Conservation (phyloP, 2,113 vertebrate species). For the Bostrychus sinensis region DNA sequence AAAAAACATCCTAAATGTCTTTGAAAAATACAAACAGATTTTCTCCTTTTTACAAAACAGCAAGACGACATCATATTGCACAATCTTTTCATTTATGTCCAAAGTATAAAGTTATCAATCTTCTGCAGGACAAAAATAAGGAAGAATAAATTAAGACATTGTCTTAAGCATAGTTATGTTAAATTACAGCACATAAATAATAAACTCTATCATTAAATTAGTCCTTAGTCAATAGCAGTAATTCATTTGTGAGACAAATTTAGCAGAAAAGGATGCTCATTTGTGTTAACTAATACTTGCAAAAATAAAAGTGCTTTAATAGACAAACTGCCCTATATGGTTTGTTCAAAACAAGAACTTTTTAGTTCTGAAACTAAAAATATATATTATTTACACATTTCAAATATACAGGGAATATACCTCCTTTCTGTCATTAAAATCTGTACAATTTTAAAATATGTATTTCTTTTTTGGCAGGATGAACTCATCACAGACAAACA, state of each 20-base stretch:
- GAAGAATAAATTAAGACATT: constrained; percentile 82
- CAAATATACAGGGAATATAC: constrained; percentile 72
- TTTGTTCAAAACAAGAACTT: constrained; percentile 41
- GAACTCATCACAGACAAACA: constrained; percentile 69
- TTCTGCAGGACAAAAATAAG: constrained; percentile 70
- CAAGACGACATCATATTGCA: constrained; percentile 82
- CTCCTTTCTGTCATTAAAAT: constrained; percentile 63
- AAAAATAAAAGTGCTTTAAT: constrained; percentile 75
- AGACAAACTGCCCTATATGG: constrained; percentile 58
- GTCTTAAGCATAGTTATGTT: constrained; percentile 69
- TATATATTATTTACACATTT: constrained; percentile 61
- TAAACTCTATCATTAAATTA: constrained; percentile 75
- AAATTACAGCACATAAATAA: constrained; percentile 79
- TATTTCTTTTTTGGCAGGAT: constrained; percentile 75
- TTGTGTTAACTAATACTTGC: constrained; percentile 61
- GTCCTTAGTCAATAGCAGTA: constrained; percentile 65
- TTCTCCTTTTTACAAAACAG: constrained; percentile 79
- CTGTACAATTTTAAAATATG: constrained; percentile 67
- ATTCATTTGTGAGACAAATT: constrained; percentile 50
- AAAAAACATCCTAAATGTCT: constrained; percentile 76
- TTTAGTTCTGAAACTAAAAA: constrained; percentile 66
- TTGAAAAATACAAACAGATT: constrained; percentile 82
- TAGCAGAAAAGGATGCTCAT: constrained; percentile 40
- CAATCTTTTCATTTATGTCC: constrained; percentile 78
- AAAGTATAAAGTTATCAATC: constrained; percentile 77